Evolutionary conservation across 37 sponge, comb jelly and placozoan genomes (phyloP).

Genomic region (Amphimedon queenslandica): DNA sequence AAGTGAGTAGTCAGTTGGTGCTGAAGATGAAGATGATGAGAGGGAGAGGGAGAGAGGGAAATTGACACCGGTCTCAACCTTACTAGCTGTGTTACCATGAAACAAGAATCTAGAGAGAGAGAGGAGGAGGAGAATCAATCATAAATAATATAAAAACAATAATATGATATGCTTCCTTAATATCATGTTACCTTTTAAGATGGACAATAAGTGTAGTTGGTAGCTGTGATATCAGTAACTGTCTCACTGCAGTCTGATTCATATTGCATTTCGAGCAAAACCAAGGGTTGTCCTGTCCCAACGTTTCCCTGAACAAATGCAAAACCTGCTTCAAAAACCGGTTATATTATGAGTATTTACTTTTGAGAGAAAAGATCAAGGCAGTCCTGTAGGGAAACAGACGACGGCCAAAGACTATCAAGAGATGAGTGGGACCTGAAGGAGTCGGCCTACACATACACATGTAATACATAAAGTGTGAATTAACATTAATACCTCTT

Average conservation of each 20-base stretch:
- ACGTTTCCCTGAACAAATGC: constrained; percentile 43
- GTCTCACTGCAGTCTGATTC: constrained; percentile 12
- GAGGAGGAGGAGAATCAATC: background rate
- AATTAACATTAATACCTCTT: background rate
- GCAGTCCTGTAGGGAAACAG: constrained; percentile 50
- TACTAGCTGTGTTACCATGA: constrained; percentile 50
- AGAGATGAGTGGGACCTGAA: constrained; percentile 38
- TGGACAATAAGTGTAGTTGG: constrained; percentile 66
- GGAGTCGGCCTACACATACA: background rate
- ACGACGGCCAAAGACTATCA: background rate
- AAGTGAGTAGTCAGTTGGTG: constrained; percentile 13
- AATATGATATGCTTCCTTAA: background rate
- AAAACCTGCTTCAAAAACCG: background rate
- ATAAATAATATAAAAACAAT: background rate
- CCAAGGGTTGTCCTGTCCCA: constrained; percentile 64
- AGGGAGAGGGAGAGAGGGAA: constrained; percentile 46
- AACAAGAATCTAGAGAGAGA: constrained; percentile 50
- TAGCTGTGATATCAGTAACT: constrained; percentile 20
- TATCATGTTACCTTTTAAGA: constrained; percentile 48
- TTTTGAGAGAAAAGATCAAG: constrained; percentile 49
- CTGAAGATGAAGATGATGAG: background rate
- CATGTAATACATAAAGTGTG: background rate
- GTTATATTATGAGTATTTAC: constrained; percentile 2
- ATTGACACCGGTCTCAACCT: constrained; percentile 50
- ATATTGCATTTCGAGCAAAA: constrained; percentile 58